Percentiles rank a stretch among this genome's conserved stretches.
Evolutionary conservation across 2,888 invertebrate species (phyloP).

Genomic region (Deilephila elpenor): DNA sequence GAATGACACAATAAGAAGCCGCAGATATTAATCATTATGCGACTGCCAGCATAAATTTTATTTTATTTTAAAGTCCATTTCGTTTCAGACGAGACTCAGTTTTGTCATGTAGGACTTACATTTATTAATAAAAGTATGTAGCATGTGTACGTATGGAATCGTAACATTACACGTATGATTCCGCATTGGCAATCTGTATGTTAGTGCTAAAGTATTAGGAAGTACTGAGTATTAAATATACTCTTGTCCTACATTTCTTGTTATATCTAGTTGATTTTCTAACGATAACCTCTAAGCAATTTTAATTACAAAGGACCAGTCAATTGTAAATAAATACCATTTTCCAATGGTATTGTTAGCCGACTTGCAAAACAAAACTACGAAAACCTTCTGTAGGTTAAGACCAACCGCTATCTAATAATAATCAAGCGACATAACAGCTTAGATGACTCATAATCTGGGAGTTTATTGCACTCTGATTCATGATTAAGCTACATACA

Average conservation of each 20-base stretch:
- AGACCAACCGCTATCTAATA: constrained; percentile 24
- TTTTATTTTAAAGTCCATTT: neutral
- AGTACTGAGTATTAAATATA: too few species aligned
- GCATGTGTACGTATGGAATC: too few species aligned
- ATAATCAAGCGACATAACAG: constrained; percentile 28
- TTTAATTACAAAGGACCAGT: neutral
- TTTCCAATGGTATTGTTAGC: neutral
- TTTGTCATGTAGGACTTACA: too few species aligned
- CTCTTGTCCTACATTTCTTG: too few species aligned
- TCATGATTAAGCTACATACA: constrained; percentile 57
- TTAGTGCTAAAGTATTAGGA: too few species aligned
- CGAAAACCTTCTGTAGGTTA: constrained; percentile 1
- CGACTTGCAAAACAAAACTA: neutral
- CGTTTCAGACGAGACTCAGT: too few species aligned
- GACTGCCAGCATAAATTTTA: neutral
- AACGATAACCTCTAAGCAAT: neutral
- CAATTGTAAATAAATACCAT: neutral
- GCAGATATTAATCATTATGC: neutral
- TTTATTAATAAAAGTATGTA: too few species aligned
- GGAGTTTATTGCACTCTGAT: constrained; percentile 72
- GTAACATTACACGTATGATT: too few species aligned
- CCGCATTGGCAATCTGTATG: too few species aligned
- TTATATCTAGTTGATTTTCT: too few species aligned
- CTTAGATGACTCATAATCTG: constrained; percentile 61
- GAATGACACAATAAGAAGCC: neutral